Base-by-base conservation (phyloP, 1,140 invertebrate species). In the Hesperophylax magnus region DNA sequence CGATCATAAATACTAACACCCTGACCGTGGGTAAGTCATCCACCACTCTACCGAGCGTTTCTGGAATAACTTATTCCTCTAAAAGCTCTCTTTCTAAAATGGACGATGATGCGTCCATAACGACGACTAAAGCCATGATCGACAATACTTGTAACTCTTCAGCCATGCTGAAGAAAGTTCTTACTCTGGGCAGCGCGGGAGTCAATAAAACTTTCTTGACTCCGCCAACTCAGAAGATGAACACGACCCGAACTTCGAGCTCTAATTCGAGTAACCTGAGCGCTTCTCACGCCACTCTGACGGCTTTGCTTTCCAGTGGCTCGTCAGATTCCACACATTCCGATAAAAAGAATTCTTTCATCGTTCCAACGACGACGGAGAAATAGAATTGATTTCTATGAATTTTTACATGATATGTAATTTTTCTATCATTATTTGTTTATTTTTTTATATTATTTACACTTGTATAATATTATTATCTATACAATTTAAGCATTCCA, bases 91-190 rank as follows among this genome's bases (percentile, higher is more conserved):
- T 60, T n/a, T 78, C 80, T 7, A 84, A 81, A 54, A 81, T 84
- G 22, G 82, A 84, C 53, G 82, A 84, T 53, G 82, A 84, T 39
- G 76, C 80, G 2, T 84, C 82, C 3, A 84, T 84, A 24, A 84
- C 82, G 0, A 89, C 87, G 0, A 88, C 87, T 0, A 91, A 90
- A 85, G 89, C 90, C 75, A 88, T 91, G 87, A 90, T 91, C 7
- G 89, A 91, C 53, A 90, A 89, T 79, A 88, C 88, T 1, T 89
- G 89, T 82, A 89, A 89, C 77, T 90, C 89, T 0, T 90, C 89
- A 3, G 87, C 90, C 4, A 91, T 90, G 89, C 83, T 91, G 58
- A 91, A 91, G 81, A 89, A 91, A 83, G 89, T 91, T 0, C 82
- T 91, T 6, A 91, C 89, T 11, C 82, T 91, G 39, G 89, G 89